Percentiles rank a stretch among this genome's conserved stretches.
Evolutionary conservation across 2,113 vertebrate genomes (phyloP).

Genomic region (Psittacus erithacus): DNA sequence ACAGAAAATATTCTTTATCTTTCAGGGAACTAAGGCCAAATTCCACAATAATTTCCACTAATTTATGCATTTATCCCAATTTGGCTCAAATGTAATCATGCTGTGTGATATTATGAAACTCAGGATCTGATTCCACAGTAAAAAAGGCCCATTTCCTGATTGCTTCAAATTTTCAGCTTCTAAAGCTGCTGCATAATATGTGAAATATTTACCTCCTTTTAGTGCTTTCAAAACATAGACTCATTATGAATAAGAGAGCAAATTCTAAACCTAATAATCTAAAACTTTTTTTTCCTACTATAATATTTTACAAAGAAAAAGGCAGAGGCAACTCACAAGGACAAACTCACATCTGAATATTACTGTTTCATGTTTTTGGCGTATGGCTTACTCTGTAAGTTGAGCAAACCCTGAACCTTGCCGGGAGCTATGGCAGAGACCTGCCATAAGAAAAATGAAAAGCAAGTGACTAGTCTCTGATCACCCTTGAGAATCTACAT

Average conservation of each 20-base stretch:
- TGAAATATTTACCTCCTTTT: neutral
- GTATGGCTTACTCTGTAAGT: neutral
- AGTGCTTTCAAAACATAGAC: neutral
- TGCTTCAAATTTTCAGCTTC: neutral
- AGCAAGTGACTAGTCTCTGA: neutral
- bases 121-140: neutral
- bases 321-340: neutral
- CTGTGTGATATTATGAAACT: slow-evolving; percentile 20
- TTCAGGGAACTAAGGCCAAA: slow-evolving; percentile 11
- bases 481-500: neutral
- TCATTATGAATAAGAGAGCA: neutral
- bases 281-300: neutral
- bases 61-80: slow-evolving; percentile 23
- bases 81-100: slow-evolving; percentile 26
- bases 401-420: neutral
- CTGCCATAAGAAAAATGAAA: neutral
- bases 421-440: neutral
- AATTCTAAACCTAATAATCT: neutral
- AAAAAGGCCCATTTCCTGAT: neutral
- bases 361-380: neutral
- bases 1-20: neutral
- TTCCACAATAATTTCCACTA: slow-evolving; percentile 10
- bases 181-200: neutral
- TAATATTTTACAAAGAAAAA: neutral
- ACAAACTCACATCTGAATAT: neutral